Evolutionary conservation across 2,888 invertebrate genomes (phyloP).

Genomic region (Anthoptus insignis): DNA sequence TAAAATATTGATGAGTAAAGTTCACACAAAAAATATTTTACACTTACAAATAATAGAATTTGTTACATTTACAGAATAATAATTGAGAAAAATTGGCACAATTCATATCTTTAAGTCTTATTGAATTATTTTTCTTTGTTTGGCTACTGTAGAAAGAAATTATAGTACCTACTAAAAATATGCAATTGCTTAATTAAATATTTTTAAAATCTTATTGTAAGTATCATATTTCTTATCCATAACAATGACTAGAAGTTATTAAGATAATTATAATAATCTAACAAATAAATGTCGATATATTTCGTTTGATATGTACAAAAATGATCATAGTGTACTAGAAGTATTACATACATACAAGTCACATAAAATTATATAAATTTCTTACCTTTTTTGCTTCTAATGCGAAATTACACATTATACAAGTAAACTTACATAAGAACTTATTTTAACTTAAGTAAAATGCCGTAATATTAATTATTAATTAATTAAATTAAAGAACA

Average conservation of each 20-base stretch:
- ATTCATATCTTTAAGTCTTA: not conserved
- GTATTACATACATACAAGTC: not conserved
- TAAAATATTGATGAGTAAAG: not conserved
- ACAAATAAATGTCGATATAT: conserved; percentile 51
- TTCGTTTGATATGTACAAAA: conserved; percentile 67
- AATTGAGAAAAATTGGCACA: conserved; percentile 9
- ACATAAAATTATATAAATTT: not conserved
- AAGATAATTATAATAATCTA: conserved; percentile 55
- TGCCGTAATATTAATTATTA: no score
- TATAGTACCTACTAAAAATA: not conserved
- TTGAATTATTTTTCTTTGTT: not conserved
- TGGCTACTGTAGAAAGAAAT: not conserved
- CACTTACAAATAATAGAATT: conserved; percentile 14
- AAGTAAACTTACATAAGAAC: no score
- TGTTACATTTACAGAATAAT: not conserved
- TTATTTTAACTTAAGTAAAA: no score
- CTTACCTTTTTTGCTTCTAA: no score
- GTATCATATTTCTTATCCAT: conserved; percentile 42
- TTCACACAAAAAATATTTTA: not conserved
- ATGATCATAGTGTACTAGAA: not conserved
- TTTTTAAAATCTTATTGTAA: not conserved
- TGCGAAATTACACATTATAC: no score
- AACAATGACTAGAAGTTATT: conserved; percentile 64
- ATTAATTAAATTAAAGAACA: no score
- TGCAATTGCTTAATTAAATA: not conserved